Base-by-base conservation (phyloP, 2,113 vertebrate species). In the Chaetorhynchus papuensis region DNA sequence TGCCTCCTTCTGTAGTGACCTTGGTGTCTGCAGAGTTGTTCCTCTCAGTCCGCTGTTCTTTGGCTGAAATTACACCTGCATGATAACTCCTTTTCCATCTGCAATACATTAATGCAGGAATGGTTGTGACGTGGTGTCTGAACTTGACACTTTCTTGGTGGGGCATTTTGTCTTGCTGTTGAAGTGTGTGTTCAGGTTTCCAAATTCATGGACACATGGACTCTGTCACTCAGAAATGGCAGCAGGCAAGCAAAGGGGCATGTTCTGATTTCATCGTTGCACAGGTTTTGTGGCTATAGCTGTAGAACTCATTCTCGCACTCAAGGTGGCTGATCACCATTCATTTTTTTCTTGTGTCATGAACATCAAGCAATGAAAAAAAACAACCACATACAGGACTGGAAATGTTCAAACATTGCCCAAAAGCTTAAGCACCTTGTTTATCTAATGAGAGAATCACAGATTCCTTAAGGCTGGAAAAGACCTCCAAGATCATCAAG, bases 171-270 rank as follows among this genome's bases (percentile, higher is more conserved):
- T 66, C 13, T 26, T 35, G 10, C 21, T 82, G 41, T 87, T 63
- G 14, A 45, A 93, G 39, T 9, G 5, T 86, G 24, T 33, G 35
- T 61, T 80, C 27, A 45, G 22, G 12, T 71, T 81, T 59, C 39
- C 33, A 81, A 35, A 81, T 33, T 39, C 10, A 28, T 41, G 8
- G 31, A 4, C 22, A 33, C 0, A 2, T 18, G 27, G 24, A 53
- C 6, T 59, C 20, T 47, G 20, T 23, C 11, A n/a, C 7, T 59
- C 18, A 35, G 37, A 81, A 83, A 33, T 35, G 10, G 15, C 39
- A 47, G 3, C 24, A 81, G 17, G 13, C 23, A 81, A 81, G 9
- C 11, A 65, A 37, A 60, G 13, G 42, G 10, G 2, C 0, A 0
- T 28, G 4, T 50, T 90, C 35, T 88, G 11, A 28, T 77, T 76